Evolutionary conservation across 2,888 invertebrate species (phyloP).

Genomic region (Endotricha flammealis): DNA sequence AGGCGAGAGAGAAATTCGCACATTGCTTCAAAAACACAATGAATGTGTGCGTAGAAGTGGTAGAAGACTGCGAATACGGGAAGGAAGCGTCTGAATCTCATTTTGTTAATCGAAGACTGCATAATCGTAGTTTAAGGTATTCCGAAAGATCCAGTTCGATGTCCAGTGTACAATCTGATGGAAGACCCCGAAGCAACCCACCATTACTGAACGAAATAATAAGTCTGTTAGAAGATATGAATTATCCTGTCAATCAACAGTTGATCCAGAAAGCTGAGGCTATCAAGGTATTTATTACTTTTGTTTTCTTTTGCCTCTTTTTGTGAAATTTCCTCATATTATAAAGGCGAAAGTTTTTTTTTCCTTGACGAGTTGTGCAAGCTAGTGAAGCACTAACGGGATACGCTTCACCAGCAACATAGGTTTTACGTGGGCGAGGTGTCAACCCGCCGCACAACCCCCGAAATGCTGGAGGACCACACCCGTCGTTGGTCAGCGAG

Average conservation of each 20-base stretch:
- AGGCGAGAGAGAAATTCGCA: constrained; percentile 86
- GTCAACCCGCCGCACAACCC: too few species aligned
- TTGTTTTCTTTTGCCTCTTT: too few species aligned
- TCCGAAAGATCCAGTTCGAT: constrained; percentile 51
- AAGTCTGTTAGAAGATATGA: constrained; percentile 81
- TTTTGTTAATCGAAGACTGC: constrained; percentile 45
- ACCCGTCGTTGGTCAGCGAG: too few species aligned
- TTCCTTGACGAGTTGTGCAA: too few species aligned
- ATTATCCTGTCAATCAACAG: constrained; percentile 70
- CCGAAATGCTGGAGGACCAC: too few species aligned
- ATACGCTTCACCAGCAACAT: too few species aligned
- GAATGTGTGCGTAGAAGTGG: constrained; percentile 47
- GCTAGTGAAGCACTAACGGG: too few species aligned
- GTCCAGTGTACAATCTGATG: constrained; percentile 55
- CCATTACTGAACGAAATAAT: constrained; percentile 84
- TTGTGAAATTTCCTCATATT: too few species aligned
- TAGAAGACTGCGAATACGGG: constrained; percentile 61
- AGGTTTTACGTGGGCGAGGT: too few species aligned
- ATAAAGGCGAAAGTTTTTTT: too few species aligned
- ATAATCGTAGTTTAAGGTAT: constrained; percentile 39
- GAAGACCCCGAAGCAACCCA: constrained; percentile 80
- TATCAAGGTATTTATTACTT: constrained; percentile 48
- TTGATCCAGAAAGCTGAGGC: constrained; percentile 66
- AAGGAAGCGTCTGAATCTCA: constrained; percentile 57
- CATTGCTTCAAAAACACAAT: constrained; percentile 62